phyloP scores from a whole-genome alignment of 2,113 vertebrate species.

The Nycticorax nycticorax region DNA sequence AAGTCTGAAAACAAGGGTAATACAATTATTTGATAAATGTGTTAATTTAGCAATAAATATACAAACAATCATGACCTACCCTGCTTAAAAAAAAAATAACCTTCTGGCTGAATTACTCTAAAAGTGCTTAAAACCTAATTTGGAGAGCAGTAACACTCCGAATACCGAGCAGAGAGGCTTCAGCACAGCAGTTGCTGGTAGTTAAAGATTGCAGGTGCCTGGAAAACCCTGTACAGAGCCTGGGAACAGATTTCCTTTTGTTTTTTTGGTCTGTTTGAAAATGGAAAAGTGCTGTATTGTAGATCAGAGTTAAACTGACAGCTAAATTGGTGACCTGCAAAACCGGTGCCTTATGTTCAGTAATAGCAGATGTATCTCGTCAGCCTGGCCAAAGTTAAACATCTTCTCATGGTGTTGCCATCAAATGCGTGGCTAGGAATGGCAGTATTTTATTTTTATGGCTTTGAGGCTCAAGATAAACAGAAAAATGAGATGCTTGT shows the following conservation, averaged over 20 bases:
- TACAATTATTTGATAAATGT: neutral
- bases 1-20: neutral
- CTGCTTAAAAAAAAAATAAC: neutral
- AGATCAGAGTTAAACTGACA: neutral
- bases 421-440: neutral
- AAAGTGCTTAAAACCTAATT: neutral
- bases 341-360: neutral
- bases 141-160: neutral
- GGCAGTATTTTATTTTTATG: neutral
- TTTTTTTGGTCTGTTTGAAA: neutral
- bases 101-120: neutral
- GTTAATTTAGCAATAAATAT: neutral
- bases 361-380: accelerated
- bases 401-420: neutral
- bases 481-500: neutral
- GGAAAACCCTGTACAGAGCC: neutral
- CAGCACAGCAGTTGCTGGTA: neutral
- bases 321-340: neutral
- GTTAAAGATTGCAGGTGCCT: neutral
- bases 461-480: neutral
- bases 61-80: neutral
- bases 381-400: neutral
- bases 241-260: neutral
- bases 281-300: neutral
- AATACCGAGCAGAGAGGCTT: neutral